These are phyloP conservation scores for Bruchidius siliquastri DNA, from an alignment of 2,888 invertebrate genomes.

Conservation along the genomic window DNA sequence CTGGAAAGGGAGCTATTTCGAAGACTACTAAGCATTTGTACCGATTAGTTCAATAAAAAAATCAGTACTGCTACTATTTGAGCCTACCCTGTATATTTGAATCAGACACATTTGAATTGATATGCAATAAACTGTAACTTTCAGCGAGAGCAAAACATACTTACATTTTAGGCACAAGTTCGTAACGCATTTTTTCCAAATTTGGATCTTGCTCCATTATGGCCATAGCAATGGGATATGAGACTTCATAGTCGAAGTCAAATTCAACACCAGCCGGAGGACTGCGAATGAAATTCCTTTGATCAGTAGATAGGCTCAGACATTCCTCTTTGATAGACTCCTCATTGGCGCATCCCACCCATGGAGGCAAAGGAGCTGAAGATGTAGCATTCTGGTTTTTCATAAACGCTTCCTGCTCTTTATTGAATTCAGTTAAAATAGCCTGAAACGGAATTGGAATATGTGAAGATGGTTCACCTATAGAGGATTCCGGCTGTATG, in stretches of 20 bases:
- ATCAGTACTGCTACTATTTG: no score
- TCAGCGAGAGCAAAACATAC: slow-evolving; percentile 34
- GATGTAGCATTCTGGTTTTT: slow-evolving; percentile 74
- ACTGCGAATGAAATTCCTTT: slow-evolving; percentile 94
- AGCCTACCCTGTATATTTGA: no score
- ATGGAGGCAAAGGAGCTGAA: slow-evolving; percentile 76
- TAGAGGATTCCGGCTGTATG: no score
- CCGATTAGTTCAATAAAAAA: no score
- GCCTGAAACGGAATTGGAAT: slow-evolving; percentile 57
- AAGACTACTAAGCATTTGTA: no score
- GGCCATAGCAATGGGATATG: slow-evolving; percentile 89
- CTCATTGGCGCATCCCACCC: slow-evolving; percentile 95
- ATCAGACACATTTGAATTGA: no score
- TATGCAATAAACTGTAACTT: no score
- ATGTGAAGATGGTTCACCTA: not conserved
- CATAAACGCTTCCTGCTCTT: slow-evolving; percentile 94
- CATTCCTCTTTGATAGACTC: slow-evolving; percentile 92
- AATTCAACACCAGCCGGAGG: slow-evolving; percentile 95
- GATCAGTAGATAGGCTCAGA: slow-evolving; percentile 88
- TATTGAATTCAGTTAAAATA: slow-evolving; percentile 93
- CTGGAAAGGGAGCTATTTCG: no score
- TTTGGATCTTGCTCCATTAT: slow-evolving; percentile 94
- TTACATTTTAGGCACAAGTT: slow-evolving; percentile 98
- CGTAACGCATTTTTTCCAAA: slow-evolving; percentile 97
- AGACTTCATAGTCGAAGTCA: slow-evolving; percentile 88